phyloP scores from a whole-genome alignment of 2,797 vertebrate species.

The Lithobates pipiens region DNA sequence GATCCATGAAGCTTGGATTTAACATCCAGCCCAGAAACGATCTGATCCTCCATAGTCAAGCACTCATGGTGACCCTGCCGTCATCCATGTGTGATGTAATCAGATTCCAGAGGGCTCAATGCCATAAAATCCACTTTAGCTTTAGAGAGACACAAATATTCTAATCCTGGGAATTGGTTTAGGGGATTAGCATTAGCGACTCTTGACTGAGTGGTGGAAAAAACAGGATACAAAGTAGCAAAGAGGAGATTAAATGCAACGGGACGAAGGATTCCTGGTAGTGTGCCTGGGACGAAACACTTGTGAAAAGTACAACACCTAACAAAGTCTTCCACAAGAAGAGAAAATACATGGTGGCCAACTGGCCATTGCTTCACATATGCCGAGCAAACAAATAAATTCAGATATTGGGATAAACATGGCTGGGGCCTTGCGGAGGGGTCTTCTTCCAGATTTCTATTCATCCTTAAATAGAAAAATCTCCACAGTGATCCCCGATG shows the following conservation, averaged over 20 bases:
- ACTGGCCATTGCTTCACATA: too few relatives aligned
- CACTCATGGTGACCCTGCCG: not conserved
- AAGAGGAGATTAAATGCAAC: not conserved
- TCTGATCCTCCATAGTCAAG: not conserved
- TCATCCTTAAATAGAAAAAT: too few relatives aligned
- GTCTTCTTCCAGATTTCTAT: too few relatives aligned
- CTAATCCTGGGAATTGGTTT: slow-evolving; percentile 43
- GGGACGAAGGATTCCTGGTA: not conserved
- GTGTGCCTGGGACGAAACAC: not conserved
- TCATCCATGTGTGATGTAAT: not conserved
- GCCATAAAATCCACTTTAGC: not conserved
- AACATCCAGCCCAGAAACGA: not conserved
- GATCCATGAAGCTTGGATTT: too few relatives aligned
- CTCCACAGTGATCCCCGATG: too few relatives aligned
- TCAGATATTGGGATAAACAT: too few relatives aligned
- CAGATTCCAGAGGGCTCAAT: not conserved
- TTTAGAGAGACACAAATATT: not conserved
- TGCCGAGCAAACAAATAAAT: too few relatives aligned
- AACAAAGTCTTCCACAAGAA: too few relatives aligned
- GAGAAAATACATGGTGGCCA: too few relatives aligned
- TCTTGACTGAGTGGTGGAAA: not conserved
- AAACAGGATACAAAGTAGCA: slow-evolving; percentile 3
- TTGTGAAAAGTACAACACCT: not conserved
- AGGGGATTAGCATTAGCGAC: slow-evolving; percentile 25
- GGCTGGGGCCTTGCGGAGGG: too few relatives aligned